Conservation (phyloP, 2,113 vertebrate species). For the Microcebus tavaratra region DNA sequence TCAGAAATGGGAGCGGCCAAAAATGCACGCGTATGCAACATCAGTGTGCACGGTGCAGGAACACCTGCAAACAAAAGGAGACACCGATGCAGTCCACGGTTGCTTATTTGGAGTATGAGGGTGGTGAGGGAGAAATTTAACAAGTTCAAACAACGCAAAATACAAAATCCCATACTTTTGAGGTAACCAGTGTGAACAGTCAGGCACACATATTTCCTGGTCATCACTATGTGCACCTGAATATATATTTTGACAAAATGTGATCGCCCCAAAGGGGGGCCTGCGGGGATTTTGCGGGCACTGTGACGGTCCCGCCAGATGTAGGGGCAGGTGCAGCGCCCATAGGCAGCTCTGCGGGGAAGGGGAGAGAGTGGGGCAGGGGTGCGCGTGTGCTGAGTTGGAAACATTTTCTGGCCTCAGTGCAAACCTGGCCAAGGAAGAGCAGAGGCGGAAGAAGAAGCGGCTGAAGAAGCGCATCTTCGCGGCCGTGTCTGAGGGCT, state of each 20-base stretch:
- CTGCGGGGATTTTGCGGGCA: neutral
- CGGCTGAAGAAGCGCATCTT: constrained; percentile 85
- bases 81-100: fast-evolving
- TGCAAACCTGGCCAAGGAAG: constrained; percentile 76
- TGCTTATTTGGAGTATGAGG: neutral
- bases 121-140: neutral
- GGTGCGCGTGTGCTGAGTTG: neutral
- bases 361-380: fast-evolving
- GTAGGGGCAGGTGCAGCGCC: no score
- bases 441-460: constrained; percentile 77
- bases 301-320: fast-evolving
- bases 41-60: neutral
- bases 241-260: neutral
- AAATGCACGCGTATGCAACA: neutral
- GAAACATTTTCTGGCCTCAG: constrained; percentile 61
- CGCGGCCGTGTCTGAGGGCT: constrained; percentile 84
- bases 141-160: neutral
- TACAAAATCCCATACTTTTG: neutral
- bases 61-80: neutral
- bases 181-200: neutral
- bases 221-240: neutral
- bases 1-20: no score
- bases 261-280: neutral
- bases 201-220: neutral
- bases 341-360: neutral